Evolutionary conservation across 1,140 invertebrate species (phyloP).

Genomic region (Helicoverpa armigera): DNA sequence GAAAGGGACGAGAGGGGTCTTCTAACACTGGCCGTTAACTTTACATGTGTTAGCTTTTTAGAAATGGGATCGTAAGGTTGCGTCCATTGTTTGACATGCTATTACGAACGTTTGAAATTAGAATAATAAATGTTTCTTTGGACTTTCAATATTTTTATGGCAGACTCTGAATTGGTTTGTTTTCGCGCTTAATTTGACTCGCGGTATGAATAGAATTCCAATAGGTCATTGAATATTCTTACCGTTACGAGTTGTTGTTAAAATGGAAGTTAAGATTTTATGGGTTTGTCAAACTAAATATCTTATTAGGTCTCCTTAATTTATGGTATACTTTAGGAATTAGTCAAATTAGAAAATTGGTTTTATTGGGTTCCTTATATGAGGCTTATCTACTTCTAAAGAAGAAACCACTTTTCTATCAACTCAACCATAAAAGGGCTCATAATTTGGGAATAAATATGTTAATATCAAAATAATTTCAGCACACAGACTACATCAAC

Average conservation of each 20-base stretch:
- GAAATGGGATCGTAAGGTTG: slow-evolving; percentile 69
- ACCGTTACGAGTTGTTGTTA: no score
- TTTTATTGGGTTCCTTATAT: no score
- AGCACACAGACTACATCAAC: no score
- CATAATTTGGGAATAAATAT: no score
- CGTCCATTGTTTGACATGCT: slow-evolving; percentile 65
- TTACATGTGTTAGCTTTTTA: slow-evolving; percentile 68
- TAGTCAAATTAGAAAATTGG: no score
- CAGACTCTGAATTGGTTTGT: slow-evolving; percentile 12
- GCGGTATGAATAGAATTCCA: not conserved
- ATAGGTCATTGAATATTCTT: not conserved
- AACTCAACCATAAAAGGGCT: no score
- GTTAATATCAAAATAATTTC: no score
- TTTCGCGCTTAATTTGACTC: slow-evolving; percentile 6
- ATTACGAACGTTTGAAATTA: slow-evolving; percentile 61
- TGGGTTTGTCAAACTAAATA: no score
- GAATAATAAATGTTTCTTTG: slow-evolving; percentile 55
- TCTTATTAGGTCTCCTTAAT: no score
- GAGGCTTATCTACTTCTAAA: no score
- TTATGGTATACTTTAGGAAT: no score
- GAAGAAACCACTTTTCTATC: no score
- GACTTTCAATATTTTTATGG: slow-evolving; percentile 46
- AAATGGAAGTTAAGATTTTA: not conserved
- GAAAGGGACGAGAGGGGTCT: slow-evolving; percentile 49
- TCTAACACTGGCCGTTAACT: slow-evolving; percentile 51